phyloP scores from a whole-genome alignment of 1,140 invertebrate genomes.

The Rhyzopertha dominica region DNA sequence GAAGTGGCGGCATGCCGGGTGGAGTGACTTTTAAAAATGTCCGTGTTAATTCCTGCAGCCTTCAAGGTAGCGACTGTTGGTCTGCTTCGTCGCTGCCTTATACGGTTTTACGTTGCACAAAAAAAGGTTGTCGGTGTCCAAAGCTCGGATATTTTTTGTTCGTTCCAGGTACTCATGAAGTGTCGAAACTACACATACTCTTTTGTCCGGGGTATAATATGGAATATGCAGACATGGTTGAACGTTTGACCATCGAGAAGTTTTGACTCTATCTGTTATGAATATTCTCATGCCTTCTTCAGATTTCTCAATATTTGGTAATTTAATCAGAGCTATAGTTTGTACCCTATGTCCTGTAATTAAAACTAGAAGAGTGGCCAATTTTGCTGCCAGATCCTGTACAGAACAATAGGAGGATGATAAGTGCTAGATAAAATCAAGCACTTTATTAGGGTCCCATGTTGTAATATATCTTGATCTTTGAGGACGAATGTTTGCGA shows the following conservation, averaged over 20 bases:
- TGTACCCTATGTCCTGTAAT: constrained; percentile 9
- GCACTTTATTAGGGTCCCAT: constrained; percentile 4
- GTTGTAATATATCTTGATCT: no score
- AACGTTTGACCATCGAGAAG: constrained; percentile 1
- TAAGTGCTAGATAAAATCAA: not conserved
- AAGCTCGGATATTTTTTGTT: constrained; percentile 3
- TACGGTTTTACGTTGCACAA: constrained; percentile 16
- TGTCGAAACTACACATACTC: constrained; percentile 8
- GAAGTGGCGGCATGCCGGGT: constrained; percentile 7
- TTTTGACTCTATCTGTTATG: constrained; percentile 9
- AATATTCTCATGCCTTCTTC: not conserved
- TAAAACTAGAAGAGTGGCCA: constrained; percentile 6
- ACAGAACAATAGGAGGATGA: constrained; percentile 1
- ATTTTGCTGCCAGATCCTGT: constrained; percentile 1
- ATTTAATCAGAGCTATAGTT: constrained; percentile 1
- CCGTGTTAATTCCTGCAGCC: constrained; percentile 4
- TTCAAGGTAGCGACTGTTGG: constrained; percentile 4
- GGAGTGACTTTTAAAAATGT: constrained; percentile 6
- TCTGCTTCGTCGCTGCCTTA: constrained; percentile 3
- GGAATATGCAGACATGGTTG: constrained; percentile 6
- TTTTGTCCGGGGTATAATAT: constrained; percentile 5
- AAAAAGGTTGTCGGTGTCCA: not conserved
- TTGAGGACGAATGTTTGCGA: no score
- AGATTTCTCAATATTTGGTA: constrained; percentile 7
- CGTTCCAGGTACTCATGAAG: constrained; percentile 8